Evolutionary conservation across 2,888 invertebrate species (phyloP).

Genomic region (Eudemis profundana): DNA sequence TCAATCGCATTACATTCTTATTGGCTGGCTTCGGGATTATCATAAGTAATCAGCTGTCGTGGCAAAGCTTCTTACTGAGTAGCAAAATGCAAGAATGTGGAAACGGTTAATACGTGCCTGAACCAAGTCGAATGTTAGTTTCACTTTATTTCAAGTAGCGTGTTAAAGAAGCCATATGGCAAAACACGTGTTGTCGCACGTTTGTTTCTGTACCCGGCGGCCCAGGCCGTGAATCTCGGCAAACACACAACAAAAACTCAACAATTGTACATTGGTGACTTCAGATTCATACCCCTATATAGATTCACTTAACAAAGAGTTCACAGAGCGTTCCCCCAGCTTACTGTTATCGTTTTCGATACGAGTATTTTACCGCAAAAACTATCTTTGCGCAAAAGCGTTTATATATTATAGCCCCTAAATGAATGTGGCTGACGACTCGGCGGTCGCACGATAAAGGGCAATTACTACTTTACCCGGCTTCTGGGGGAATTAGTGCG

Average conservation of each 20-base stretch:
- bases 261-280: background rate
- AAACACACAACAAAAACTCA: constrained; percentile 36
- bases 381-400: constrained; percentile 44
- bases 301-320: constrained; percentile 1
- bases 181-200: constrained; percentile 65
- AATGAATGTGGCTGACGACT: constrained; percentile 51
- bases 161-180: constrained; percentile 74
- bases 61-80: constrained; percentile 10
- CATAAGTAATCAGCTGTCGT: constrained; percentile 5
- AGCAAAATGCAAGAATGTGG: constrained; percentile 16
- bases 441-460: constrained; percentile 51
- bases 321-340: background rate
- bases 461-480: constrained; percentile 66
- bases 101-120: constrained; percentile 37
- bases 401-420: constrained; percentile 52
- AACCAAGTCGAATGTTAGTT: constrained; percentile 55
- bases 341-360: constrained; percentile 29
- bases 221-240: constrained; percentile 69
- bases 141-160: constrained; percentile 64
- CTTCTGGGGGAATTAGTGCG: constrained; percentile 59
- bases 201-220: constrained; percentile 53
- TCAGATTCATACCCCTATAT: background rate
- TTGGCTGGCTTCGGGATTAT: constrained; percentile 31
- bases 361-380: constrained; percentile 44
- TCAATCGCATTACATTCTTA: constrained; percentile 15